Conservation (phyloP, 1,140 invertebrate species). For the Teleopsis dalmanni region DNA sequence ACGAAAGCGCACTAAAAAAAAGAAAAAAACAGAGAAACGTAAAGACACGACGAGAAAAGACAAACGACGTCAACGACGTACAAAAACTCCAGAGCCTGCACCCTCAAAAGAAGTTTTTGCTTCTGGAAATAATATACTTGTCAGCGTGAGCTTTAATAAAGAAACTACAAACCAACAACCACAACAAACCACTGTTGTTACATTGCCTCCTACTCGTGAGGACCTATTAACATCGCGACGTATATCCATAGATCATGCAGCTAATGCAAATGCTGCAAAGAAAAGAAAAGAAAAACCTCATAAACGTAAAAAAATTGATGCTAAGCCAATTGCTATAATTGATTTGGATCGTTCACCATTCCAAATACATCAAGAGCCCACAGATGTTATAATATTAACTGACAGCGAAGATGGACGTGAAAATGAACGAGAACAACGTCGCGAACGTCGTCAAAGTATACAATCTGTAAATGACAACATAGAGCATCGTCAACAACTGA, state of each 20-base stretch:
- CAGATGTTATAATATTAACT: slow-evolving; percentile 71
- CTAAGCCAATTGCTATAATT: slow-evolving; percentile 70
- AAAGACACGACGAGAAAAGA: slow-evolving; percentile 48
- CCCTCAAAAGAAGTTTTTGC: slow-evolving; percentile 85
- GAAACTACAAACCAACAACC: slow-evolving; percentile 48
- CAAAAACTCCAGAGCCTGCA: slow-evolving; percentile 49
- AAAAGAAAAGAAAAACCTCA: slow-evolving; percentile 26
- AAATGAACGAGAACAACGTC: slow-evolving; percentile 10
- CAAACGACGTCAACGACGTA: slow-evolving; percentile 51
- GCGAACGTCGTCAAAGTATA: slow-evolving; percentile 8
- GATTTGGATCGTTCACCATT: slow-evolving; percentile 79
- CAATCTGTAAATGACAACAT: slow-evolving; percentile 6
- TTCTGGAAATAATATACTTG: slow-evolving; percentile 83
- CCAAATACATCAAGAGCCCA: slow-evolving; percentile 67
- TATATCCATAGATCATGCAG: slow-evolving; percentile 23
- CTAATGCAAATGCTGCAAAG: slow-evolving; percentile 8
- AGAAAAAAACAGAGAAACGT: slow-evolving; percentile 45
- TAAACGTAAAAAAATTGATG: slow-evolving; percentile 45
- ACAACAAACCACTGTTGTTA: slow-evolving; percentile 27
- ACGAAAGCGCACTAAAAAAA: slow-evolving; percentile 40
- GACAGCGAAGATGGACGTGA: slow-evolving; percentile 62
- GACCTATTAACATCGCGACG: slow-evolving; percentile 29
- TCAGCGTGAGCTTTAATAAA: slow-evolving; percentile 84
- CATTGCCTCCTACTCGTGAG: slow-evolving; percentile 29
- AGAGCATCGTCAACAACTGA: slow-evolving; percentile 9